These are phyloP conservation scores for Drosophila anceps DNA, from an alignment of 2,888 invertebrate species.

Conservation along the genomic window DNA sequence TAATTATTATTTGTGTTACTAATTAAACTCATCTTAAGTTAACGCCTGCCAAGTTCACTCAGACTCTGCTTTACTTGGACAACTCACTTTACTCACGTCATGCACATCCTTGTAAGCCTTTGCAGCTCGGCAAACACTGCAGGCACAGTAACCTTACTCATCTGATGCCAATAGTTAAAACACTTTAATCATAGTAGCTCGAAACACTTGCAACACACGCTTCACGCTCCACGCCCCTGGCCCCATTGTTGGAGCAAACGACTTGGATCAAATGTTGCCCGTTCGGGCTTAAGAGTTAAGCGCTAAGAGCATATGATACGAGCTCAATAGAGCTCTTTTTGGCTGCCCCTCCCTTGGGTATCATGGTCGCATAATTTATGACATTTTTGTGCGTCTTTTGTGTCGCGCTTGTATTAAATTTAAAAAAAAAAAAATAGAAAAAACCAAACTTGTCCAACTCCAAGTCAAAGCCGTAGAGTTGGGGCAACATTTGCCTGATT, in stretches of 20 bases:
- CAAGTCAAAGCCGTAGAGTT: conserved; percentile 45
- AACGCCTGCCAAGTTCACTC: not conserved
- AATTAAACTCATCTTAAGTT: not conserved
- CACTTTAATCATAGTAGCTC: conserved; percentile 3
- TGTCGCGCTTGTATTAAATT: conserved; percentile 81
- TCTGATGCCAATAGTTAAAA: conserved; percentile 2
- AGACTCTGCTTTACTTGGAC: not conserved
- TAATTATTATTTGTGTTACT: not conserved
- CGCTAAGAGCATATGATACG: conserved; percentile 29
- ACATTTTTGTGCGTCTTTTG: conserved; percentile 83
- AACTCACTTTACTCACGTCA: not conserved
- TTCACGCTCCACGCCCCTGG: conserved; percentile 8
- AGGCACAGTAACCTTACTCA: not conserved
- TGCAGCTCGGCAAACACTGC: not conserved
- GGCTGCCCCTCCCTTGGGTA: conserved; percentile 68
- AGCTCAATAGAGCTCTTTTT: conserved; percentile 62
- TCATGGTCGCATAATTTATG: conserved; percentile 82
- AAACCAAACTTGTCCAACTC: conserved; percentile 54
- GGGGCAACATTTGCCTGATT: conserved; percentile 69
- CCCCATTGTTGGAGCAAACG: conserved; percentile 27
- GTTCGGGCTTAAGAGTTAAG: conserved; percentile 30
- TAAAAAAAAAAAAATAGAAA: conserved; percentile 37
- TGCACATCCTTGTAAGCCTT: not conserved
- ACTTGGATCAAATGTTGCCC: conserved; percentile 53
- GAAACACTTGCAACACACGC: conserved; percentile 17